phyloP scores from a whole-genome alignment of 2,113 vertebrate species.

The Stictonetta naevosa region DNA sequence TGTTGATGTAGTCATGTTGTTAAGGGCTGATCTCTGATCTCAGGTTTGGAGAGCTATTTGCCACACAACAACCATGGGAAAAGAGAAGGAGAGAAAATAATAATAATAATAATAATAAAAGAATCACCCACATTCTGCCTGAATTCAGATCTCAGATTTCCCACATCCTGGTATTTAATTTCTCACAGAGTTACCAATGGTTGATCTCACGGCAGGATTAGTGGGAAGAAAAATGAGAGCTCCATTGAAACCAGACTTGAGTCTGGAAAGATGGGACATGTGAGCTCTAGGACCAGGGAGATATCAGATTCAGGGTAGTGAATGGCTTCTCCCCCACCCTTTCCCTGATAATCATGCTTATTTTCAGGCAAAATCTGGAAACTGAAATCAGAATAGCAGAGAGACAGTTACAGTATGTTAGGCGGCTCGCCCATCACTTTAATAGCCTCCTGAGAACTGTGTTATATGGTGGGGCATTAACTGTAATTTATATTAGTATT shows the following conservation, averaged over 20 bases:
- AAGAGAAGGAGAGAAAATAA: conserved; percentile 16
- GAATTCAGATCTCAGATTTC: conserved; percentile 69
- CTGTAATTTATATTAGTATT: conserved; percentile 3
- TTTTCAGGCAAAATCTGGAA: conserved; percentile 37
- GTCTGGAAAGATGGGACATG: conserved; percentile 42
- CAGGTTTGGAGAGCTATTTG: conserved; percentile 24
- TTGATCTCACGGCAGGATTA: conserved; percentile 70
- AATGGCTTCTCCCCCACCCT: neutral
- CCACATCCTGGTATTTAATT: conserved; percentile 69
- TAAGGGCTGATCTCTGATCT: neutral
- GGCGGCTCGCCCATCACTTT: neutral
- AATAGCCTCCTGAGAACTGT: neutral
- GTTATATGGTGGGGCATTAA: conserved; percentile 3
- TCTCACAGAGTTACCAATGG: conserved; percentile 65
- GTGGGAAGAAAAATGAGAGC: conserved; percentile 66
- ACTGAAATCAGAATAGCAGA: conserved; percentile 41
- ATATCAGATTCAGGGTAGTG: conserved; percentile 9
- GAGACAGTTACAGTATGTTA: conserved; percentile 3
- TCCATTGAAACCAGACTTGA: conserved; percentile 72
- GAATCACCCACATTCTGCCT: conserved; percentile 50
- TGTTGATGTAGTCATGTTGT: neutral
- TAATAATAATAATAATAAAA: conserved; percentile 2
- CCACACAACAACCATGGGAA: conserved; percentile 44
- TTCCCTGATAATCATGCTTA: conserved; percentile 19
- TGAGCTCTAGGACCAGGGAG: conserved; percentile 48